Percentiles rank a stretch among this genome's conserved stretches.
These are phyloP conservation scores for Strigamia crassipes DNA, from an alignment of 2,888 invertebrate species.

Conservation along the genomic window DNA sequence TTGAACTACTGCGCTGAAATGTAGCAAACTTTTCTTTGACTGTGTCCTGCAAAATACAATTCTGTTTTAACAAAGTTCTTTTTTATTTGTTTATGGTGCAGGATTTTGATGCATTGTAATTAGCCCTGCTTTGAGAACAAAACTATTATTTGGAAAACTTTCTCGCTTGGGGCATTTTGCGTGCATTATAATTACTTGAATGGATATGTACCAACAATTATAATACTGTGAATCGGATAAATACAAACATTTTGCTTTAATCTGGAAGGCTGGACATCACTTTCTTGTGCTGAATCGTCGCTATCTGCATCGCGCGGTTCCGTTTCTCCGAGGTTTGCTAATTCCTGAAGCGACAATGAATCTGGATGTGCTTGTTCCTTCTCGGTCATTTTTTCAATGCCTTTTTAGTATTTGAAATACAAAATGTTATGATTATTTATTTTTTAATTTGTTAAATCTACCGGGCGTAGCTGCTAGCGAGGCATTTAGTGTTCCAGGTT, in stretches of 20 bases:
- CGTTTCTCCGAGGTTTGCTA: conserved; percentile 51
- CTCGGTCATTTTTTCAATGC: conserved; percentile 91
- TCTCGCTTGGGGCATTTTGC: no score
- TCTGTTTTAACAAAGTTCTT: neutral
- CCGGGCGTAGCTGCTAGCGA: conserved; percentile 89
- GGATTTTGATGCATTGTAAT: no score
- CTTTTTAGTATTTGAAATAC: conserved; percentile 61
- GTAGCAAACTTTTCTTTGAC: neutral
- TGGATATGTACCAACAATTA: no score
- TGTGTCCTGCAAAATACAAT: neutral
- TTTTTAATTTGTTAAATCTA: conserved; percentile 54
- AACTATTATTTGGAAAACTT: no score
- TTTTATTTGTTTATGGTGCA: no score
- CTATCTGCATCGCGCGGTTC: conserved; percentile 41
- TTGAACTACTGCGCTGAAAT: conserved; percentile 47
- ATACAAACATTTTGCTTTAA: conserved; percentile 43
- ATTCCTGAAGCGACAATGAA: conserved; percentile 56
- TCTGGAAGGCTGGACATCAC: conserved; percentile 44
- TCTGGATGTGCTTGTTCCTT: conserved; percentile 85
- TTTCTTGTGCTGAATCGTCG: neutral
- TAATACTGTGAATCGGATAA: no score
- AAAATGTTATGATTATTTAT: neutral
- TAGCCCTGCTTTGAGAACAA: no score
- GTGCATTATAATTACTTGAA: no score
- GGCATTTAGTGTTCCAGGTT: conserved; percentile 88